Evolutionary conservation across 2,888 invertebrate genomes (phyloP), one percentile per base, ranked within the genome.

Genomic region (Oxyteleia sp.): DNA sequence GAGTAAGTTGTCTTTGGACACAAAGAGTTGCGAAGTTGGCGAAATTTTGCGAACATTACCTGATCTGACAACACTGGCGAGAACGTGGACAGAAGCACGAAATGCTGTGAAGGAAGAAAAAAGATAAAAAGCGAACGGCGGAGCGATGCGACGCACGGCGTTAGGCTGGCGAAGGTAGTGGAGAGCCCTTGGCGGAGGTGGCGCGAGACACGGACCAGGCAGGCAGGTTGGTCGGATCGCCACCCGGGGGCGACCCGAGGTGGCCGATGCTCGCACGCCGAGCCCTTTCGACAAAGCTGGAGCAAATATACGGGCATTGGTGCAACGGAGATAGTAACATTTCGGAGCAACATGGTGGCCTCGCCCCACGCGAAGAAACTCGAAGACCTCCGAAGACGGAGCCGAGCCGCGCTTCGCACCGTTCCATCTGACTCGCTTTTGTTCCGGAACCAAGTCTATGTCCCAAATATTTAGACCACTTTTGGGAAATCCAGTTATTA

Each of bases 331-430:
- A 90, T 55, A 45, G 32, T 41, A 64, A 86, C 82, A 84, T 57
- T 64, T 51, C 68, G 84, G 85, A 89, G 90, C 87, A 92, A 92
- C 92, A 92, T 91, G 92, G 92, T 92, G 92, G 92, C 92, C 92
- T 92, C 92, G 92, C 92, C 92, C 92, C 92, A 92, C 92, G 92
- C 92, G 92, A 92, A 92, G 90, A 91, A 90, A 92, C 91, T 91
- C 91, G 91, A 92, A 92, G 92, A 92, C 92, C 92, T 92, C 92
- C 92, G 91, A 92, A 88, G 87, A 88, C 81, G 84, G 75, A 80
- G 75, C 82, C 80, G 81, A 81, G 82, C 75, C 57, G 55, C 82
- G 43, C 53, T 68, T 66, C 61, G 20, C 35, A n/a, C 57, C 59
- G 64, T 66, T 55, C 29, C 64, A 49, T 81, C 57, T 43, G 16